These are phyloP conservation scores for Chirona hameri DNA, from an alignment of 2,888 invertebrate species.

Conservation along the genomic window DNA sequence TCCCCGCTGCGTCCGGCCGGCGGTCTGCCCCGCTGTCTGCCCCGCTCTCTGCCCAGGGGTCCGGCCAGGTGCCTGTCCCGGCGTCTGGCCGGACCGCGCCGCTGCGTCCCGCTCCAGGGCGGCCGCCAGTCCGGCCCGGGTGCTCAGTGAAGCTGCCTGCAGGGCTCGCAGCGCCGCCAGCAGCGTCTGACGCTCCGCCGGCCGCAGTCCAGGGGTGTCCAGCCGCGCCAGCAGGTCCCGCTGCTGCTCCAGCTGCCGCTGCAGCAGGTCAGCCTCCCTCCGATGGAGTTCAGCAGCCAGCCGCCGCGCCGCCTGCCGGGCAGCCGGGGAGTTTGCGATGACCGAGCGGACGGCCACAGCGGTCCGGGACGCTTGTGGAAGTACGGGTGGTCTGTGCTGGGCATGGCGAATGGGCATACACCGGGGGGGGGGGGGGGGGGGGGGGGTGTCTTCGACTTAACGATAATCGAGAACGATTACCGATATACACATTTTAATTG, in stretches of 20 bases:
- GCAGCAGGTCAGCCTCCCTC: background rate
- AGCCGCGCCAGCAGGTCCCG: background rate
- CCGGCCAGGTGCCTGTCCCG: no score
- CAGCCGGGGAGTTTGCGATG: background rate
- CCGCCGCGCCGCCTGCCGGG: background rate
- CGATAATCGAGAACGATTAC: background rate
- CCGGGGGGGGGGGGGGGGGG: background rate
- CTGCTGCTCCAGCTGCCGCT: background rate
- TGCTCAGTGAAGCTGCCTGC: background rate
- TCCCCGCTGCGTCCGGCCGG: no score
- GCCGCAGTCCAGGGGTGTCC: background rate
- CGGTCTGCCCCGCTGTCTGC: no score
- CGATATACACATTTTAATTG: no score
- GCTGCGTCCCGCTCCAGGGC: background rate
- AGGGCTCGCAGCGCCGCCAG: background rate
- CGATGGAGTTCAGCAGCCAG: background rate
- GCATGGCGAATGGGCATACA: no score
- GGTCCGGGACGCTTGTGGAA: no score
- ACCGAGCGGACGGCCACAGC: no score
- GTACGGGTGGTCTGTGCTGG: no score
- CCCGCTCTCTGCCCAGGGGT: no score
- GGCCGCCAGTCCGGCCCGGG: background rate
- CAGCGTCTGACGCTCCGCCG: background rate
- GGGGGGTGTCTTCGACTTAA: background rate
- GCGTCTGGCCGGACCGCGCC: background rate